phyloP scores from a whole-genome alignment of 2,888 invertebrate genomes.

The Carabus problematicus region DNA sequence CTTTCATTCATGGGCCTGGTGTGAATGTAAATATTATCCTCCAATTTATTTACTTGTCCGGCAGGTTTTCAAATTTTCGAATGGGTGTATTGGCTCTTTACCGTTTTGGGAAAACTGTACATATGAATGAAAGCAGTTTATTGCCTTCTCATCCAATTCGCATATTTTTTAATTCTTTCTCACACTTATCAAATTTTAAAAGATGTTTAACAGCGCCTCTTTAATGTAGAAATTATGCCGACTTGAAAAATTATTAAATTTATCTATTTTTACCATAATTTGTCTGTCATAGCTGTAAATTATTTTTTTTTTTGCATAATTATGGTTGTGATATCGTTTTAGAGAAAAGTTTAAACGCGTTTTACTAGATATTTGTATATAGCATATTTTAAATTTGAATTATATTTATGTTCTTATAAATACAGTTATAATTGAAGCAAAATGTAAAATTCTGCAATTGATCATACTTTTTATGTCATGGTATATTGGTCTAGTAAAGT shows the following conservation, averaged over 20 bases:
- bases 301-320: too few species aligned
- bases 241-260: conserved; percentile 2
- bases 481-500: too few species aligned
- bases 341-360: too few species aligned
- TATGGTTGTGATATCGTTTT: too few species aligned
- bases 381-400: too few species aligned
- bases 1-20: not conserved
- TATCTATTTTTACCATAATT: not conserved
- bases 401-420: too few species aligned
- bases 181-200: conserved; percentile 25
- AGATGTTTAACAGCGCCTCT: conserved; percentile 10
- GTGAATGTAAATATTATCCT: not conserved
- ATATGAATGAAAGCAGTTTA: conserved; percentile 30
- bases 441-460: too few species aligned
- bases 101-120: conserved; percentile 22
- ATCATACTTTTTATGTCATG: too few species aligned
- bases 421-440: too few species aligned
- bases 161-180: conserved; percentile 30
- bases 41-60: not conserved
- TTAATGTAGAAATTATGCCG: conserved; percentile 30
- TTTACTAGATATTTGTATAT: too few species aligned
- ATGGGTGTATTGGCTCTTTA: conserved; percentile 1
- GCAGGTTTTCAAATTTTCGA: conserved; percentile 7
- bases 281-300: not conserved
- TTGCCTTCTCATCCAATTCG: conserved; percentile 19